Evolutionary conservation across 2,797 vertebrate species (phyloP).

Genomic region (Mormyrus hasselquistii): DNA sequence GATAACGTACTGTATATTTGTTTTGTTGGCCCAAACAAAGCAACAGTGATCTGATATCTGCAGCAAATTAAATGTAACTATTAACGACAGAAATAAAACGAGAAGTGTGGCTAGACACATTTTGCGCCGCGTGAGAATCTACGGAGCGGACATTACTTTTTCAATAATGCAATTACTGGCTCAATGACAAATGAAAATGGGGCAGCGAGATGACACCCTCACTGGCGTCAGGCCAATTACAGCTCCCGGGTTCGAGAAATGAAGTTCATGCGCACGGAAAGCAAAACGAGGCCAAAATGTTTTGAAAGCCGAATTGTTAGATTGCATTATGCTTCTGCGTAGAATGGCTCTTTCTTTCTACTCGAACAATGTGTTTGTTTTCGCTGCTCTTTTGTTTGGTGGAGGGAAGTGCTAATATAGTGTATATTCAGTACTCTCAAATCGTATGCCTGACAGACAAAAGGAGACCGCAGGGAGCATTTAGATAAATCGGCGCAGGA

Average conservation of each 20-base stretch:
- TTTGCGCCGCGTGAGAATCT: not conserved
- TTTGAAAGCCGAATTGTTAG: not conserved
- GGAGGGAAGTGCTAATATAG: not conserved
- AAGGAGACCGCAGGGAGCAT: not conserved
- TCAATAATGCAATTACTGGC: conserved; percentile 11
- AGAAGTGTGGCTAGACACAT: not conserved
- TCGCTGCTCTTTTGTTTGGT: not conserved
- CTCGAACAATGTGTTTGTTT: not conserved
- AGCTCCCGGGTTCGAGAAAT: not conserved
- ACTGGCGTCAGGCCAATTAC: not conserved
- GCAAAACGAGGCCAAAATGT: not conserved
- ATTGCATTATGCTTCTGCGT: not conserved
- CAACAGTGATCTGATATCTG: not conserved
- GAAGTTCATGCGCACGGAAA: not conserved
- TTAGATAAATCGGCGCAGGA: not conserved
- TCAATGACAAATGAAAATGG: conserved; percentile 7
- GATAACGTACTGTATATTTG: not conserved
- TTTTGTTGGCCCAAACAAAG: not conserved
- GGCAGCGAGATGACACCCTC: not conserved
- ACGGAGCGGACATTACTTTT: conserved; percentile 12
- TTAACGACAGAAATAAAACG: not conserved
- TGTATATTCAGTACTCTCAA: not conserved
- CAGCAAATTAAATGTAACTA: not conserved
- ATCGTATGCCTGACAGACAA: not conserved
- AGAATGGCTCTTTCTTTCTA: not conserved